Conservation (phyloP, 2,113 vertebrate species). For the Pitta sordida region DNA sequence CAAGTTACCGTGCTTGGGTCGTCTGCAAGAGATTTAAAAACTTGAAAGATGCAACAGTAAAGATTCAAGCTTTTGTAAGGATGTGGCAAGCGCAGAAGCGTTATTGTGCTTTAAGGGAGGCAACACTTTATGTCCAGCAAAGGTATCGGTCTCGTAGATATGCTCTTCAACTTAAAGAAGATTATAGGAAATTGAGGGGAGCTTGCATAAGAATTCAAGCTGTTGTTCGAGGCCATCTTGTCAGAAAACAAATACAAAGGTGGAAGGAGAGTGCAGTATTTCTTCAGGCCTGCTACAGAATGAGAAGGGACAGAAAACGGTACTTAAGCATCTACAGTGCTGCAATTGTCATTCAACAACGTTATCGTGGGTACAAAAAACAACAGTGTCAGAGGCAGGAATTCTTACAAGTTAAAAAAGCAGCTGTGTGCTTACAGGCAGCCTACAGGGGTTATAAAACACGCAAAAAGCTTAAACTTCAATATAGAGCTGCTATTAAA, state of each 20-base stretch:
- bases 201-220: slow-evolving; percentile 73
- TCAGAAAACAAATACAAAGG: slow-evolving; percentile 55
- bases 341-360: slow-evolving; percentile 71
- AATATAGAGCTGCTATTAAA: slow-evolving; percentile 67
- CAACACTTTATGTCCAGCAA: slow-evolving; percentile 28
- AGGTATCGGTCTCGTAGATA: slow-evolving; percentile 28
- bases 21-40: slow-evolving; percentile 51
- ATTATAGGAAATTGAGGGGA: slow-evolving; percentile 18
- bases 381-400: slow-evolving; percentile 22
- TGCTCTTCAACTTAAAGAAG: neutral
- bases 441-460: slow-evolving; percentile 72
- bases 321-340: slow-evolving; percentile 65
- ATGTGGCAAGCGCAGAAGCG: slow-evolving; percentile 39
- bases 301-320: slow-evolving; percentile 59
- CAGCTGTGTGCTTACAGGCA: slow-evolving; percentile 78
- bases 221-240: slow-evolving; percentile 60
- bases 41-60: slow-evolving; percentile 53
- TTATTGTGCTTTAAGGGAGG: slow-evolving; percentile 45
- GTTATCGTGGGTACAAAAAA: slow-evolving; percentile 64
- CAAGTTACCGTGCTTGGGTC: slow-evolving; percentile 60
- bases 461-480: slow-evolving; percentile 62
- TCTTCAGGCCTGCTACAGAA: slow-evolving; percentile 83
- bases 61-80: slow-evolving; percentile 68
- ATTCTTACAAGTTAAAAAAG: slow-evolving; percentile 59
- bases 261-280: slow-evolving; percentile 51